phyloP scores from a whole-genome alignment of 2,888 invertebrate genomes.

The Dendrolimus houi region DNA sequence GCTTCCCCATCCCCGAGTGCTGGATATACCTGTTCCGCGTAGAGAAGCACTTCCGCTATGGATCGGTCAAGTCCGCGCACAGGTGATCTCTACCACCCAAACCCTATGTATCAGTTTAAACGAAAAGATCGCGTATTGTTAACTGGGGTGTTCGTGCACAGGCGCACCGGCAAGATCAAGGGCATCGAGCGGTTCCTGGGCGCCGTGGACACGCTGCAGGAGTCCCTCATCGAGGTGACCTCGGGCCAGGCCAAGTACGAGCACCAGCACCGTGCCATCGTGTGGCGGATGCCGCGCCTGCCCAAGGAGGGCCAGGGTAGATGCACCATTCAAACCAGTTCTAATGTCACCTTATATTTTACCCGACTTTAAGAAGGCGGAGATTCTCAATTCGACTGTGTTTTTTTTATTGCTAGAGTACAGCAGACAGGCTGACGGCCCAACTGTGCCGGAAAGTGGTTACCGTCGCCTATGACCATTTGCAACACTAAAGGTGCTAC shows the following conservation, averaged over 20 bases:
- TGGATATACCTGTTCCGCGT: conserved; percentile 99
- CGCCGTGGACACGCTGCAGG: conserved; percentile 92
- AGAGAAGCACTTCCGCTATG: conserved; percentile 98
- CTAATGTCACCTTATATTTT: no score
- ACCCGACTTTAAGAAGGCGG: no score
- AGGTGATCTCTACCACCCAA: conserved; percentile 41
- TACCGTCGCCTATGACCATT: no score
- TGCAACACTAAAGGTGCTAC: no score
- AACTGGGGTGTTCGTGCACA: conserved; percentile 17
- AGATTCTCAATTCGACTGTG: no score
- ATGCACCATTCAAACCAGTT: not conserved
- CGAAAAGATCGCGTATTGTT: no score
- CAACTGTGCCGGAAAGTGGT: no score
- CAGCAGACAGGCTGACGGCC: no score
- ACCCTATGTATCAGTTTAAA: not conserved
- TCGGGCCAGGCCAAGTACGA: conserved; percentile 99
- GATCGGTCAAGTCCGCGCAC: conserved; percentile 96
- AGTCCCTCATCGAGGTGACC: conserved; percentile 95
- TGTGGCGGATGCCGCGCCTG: conserved; percentile 97
- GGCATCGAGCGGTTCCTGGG: conserved; percentile 95
- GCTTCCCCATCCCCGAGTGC: conserved; percentile 98
- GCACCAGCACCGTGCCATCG: conserved; percentile 97
- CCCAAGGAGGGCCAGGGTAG: conserved; percentile 99
- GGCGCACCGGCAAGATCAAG: conserved; percentile 92
- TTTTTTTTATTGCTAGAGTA: no score